A percentile compares a stretch with the other conserved stretches of the same genome.
Evolutionary conservation across 2,113 vertebrate genomes (phyloP).

Genomic region (Charadrius vociferus): DNA sequence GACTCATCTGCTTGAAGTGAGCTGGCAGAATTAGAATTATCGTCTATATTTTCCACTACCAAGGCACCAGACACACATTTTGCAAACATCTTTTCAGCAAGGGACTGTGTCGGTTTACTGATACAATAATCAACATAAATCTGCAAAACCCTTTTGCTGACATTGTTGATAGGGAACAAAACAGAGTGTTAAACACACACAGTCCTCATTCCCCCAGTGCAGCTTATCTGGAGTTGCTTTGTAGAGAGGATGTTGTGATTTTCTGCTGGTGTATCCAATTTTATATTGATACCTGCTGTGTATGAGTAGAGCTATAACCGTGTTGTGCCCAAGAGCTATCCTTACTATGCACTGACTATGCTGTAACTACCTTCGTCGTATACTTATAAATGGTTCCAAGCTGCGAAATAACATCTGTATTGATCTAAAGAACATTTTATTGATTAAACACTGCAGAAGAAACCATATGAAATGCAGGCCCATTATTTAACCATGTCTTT

Average conservation of each 20-base stretch:
- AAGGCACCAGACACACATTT: background rate
- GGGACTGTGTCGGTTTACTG: constrained; percentile 4
- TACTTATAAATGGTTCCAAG: constrained; percentile 65
- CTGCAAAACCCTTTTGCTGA: constrained; percentile 34
- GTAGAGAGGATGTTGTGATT: background rate
- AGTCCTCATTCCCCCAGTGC: background rate
- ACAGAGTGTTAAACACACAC: background rate
- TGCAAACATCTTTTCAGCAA: constrained; percentile 29
- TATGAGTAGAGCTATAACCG: background rate
- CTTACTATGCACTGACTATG: background rate
- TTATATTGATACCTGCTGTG: background rate
- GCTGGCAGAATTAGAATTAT: background rate
- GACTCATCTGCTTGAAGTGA: constrained; percentile 21
- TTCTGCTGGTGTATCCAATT: constrained; percentile 12
- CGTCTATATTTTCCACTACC: constrained; percentile 2
- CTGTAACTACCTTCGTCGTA: background rate
- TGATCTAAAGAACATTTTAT: constrained; percentile 75
- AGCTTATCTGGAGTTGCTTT: background rate
- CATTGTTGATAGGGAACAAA: constrained; percentile 15
- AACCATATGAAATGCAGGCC: constrained; percentile 55
- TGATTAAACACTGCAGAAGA: constrained; percentile 69
- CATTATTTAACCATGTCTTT: constrained; percentile 67
- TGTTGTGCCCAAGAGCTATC: background rate
- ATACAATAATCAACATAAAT: constrained; percentile 48
- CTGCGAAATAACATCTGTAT: constrained; percentile 71